A percentile compares a stretch with the other conserved stretches of the same genome.
These are phyloP conservation scores for Alosa alosa DNA, from an alignment of 2,113 vertebrate genomes.

Conservation along the genomic window DNA sequence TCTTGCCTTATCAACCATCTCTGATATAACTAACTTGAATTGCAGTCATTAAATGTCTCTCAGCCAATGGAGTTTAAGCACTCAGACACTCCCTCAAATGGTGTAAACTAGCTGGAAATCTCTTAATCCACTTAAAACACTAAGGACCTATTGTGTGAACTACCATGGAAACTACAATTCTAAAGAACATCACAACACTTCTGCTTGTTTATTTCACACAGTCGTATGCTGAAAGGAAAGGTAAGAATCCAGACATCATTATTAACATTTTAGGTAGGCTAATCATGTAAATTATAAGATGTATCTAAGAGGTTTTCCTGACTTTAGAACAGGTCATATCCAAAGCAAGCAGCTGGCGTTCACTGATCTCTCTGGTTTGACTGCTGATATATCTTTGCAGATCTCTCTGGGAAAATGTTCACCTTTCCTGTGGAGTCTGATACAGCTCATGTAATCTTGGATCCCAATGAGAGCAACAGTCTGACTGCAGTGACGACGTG, in stretches of 20 bases:
- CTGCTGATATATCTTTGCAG: neutral
- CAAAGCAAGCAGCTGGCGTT: neutral
- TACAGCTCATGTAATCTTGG: neutral
- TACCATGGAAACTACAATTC: neutral
- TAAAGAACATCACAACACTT: neutral
- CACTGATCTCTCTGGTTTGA: neutral
- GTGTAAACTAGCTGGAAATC: neutral
- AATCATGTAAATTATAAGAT: neutral
- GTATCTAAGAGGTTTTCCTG: neutral
- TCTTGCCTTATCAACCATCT: too few relatives aligned
- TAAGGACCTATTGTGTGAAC: neutral
- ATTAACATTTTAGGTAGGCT: neutral
- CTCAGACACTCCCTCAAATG: neutral
- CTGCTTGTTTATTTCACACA: neutral
- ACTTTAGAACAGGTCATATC: neutral
- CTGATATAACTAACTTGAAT: neutral
- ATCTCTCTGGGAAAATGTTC: neutral
- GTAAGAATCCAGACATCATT: neutral
- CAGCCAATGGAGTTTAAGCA: neutral
- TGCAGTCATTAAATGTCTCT: neutral
- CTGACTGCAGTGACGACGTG: constrained; percentile 36
- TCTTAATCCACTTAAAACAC: neutral
- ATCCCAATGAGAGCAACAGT: neutral
- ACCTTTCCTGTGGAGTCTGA: constrained; percentile 15
- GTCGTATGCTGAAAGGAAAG: neutral